These are phyloP conservation scores for Fistularia commersonii DNA, from an alignment of 2,797 vertebrate species.

Conservation along the genomic window DNA sequence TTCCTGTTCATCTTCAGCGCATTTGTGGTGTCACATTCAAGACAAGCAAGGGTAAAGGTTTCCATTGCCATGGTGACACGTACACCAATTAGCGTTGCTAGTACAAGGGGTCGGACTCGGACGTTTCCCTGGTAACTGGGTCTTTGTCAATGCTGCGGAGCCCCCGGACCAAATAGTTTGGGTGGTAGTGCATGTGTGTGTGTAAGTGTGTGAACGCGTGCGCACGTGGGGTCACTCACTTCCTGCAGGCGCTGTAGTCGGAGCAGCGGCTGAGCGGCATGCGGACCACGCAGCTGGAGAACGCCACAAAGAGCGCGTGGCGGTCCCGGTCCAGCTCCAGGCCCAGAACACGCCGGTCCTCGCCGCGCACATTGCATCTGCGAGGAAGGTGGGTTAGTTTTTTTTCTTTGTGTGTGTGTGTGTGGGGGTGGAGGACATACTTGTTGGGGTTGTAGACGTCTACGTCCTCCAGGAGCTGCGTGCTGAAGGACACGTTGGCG, in stretches of 20 bases:
- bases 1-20: no score
- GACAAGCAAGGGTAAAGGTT: no score
- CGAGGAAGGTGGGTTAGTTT: no score
- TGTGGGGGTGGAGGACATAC: slow-evolving; percentile 46
- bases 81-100: no score
- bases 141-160: no score
- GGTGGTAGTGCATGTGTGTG: not conserved
- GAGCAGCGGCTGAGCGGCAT: slow-evolving; percentile 85
- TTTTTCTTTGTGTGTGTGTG: no score
- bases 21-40: no score
- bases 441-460: slow-evolving; percentile 84
- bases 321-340: slow-evolving; percentile 85
- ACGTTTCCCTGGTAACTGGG: no score
- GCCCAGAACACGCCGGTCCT: slow-evolving; percentile 80
- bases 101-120: no score
- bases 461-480: slow-evolving; percentile 83
- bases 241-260: slow-evolving; percentile 78
- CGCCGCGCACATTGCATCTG: slow-evolving; percentile 80
- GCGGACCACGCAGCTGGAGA: slow-evolving; percentile 83
- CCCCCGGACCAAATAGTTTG: no score
- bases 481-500: slow-evolving; percentile 71
- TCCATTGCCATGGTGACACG: no score
- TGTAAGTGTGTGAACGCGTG: no score
- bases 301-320: slow-evolving; percentile 86
- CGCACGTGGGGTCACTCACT: slow-evolving; percentile 72